phyloP scores from a whole-genome alignment of 2,888 invertebrate genomes.

The Lottia scabra region DNA sequence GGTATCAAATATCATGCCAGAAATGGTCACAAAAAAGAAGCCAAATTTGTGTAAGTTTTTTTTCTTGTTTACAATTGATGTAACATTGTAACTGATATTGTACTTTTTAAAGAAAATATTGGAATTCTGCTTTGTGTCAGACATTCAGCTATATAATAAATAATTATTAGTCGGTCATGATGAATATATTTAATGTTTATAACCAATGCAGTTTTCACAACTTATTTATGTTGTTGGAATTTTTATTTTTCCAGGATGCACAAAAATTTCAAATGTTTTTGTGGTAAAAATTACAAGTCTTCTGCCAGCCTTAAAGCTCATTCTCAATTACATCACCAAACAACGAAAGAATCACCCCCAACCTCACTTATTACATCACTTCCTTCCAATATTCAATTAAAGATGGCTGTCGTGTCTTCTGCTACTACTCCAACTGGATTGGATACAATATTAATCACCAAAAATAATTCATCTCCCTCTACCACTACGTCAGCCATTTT shows the following conservation, averaged over 20 bases:
- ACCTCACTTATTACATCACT: not conserved
- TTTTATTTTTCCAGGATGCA: conserved; percentile 75
- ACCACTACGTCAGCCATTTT: not conserved
- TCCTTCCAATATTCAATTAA: conserved; percentile 1
- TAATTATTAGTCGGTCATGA: no score
- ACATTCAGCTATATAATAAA: no score
- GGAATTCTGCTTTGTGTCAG: no score
- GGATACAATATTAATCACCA: not conserved
- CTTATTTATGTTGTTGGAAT: no score
- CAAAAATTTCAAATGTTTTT: conserved; percentile 85
- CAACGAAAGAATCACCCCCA: conserved; percentile 27
- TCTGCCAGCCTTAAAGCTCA: conserved; percentile 83
- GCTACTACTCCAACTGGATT: not conserved
- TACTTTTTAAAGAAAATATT: no score
- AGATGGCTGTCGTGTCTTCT: not conserved
- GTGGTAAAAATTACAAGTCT: conserved; percentile 88
- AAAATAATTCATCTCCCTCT: not conserved
- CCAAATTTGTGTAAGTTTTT: conserved; percentile 75
- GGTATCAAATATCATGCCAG: conserved; percentile 90
- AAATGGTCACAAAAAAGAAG: conserved; percentile 87
- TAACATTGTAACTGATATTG: no score
- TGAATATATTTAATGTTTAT: no score
- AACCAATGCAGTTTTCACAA: no score
- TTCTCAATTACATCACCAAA: conserved; percentile 70
- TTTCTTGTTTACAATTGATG: no score